Base-by-base conservation (phyloP, 1,140 invertebrate genomes). In the Macrobrachium rosenbergii region DNA sequence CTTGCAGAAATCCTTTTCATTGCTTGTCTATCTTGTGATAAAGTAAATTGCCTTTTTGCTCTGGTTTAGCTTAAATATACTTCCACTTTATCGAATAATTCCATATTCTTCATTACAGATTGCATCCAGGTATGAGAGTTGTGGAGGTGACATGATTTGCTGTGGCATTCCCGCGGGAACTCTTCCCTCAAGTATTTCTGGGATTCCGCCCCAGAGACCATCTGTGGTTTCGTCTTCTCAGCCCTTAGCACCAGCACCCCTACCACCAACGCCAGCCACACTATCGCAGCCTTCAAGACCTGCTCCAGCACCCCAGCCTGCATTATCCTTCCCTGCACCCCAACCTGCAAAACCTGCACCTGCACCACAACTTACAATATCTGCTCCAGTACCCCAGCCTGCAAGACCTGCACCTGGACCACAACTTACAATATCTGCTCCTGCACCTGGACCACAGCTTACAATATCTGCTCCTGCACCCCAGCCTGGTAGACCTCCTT, bases 111-210 rank as follows among this genome's bases (percentile, higher is more conserved):
- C 23, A 19, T 67, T 19, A 17, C 78, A 81, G 64, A n/a, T 87
- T 6, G 45, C 58, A 19, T 21, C 67, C 23, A 12, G 37, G 28
- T 82, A 87, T 79, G 63, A 37, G 45, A 82, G 84, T 28, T 87
- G 84, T 28, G 78, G 78, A 14, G 77, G 58, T 3, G 79, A 82
- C 78, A 87, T 82, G 84, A 23, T 87, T 11, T 87, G 84, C 37
- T 87, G 84, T 60, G 78, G 78, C 52, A 59, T 81, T 5, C 78
- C 84, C 0, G 21, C 72, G 3, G 28, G n/a, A 23, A 21, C 17
- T 37, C 7, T 45, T 19, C 43, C 11, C 72, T 75, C 72, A 28
- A 45, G 72, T 7, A 21, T 45, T 21, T 45, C 76, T 23, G 28
- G 12, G 0, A 28, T 37, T 52, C 17, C 7, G 19, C 52, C 76